A percentile compares a stretch with the other conserved stretches of the same genome.
Conservation (phyloP, 2,797 vertebrate species). For the Sternotherus odoratus region DNA sequence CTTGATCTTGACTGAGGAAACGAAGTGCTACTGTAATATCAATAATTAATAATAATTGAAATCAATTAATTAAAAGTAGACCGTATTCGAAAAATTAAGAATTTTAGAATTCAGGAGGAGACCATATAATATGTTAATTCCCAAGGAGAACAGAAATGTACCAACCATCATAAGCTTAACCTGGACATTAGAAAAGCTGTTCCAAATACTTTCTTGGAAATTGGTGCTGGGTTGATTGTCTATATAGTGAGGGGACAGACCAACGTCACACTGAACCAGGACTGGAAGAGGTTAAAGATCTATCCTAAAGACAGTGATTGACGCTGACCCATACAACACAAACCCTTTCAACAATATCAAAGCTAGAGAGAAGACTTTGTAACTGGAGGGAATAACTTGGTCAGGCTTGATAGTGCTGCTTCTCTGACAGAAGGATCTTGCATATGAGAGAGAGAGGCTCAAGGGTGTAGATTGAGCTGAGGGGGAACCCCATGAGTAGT, state of each 20-base stretch:
- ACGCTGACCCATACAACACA: accelerated
- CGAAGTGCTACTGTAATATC: not conserved
- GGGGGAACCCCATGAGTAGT: not conserved
- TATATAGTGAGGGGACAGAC: accelerated
- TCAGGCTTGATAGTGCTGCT: not conserved
- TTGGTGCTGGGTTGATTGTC: not conserved
- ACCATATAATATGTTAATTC: not conserved
- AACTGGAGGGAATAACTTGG: not conserved
- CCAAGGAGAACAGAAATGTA: not conserved
- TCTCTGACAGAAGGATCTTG: not conserved
- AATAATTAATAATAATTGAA: not conserved
- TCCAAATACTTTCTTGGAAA: not conserved
- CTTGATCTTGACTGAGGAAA: not conserved
- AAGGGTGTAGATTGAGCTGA: not conserved
- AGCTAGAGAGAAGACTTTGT: too few species aligned
- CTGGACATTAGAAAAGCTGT: not conserved
- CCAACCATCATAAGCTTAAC: accelerated
- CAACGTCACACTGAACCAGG: not conserved
- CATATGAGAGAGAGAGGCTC: not conserved
- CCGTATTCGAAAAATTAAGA: not conserved
- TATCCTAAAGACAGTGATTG: not conserved
- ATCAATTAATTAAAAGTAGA: not conserved
- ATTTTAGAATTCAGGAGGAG: not conserved
- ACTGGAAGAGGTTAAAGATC: not conserved
- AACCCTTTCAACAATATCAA: not conserved